Evolutionary conservation across 2,797 vertebrate species (phyloP), one percentile per base, ranked within the genome.

Genomic region (Gallinago solitaria): DNA sequence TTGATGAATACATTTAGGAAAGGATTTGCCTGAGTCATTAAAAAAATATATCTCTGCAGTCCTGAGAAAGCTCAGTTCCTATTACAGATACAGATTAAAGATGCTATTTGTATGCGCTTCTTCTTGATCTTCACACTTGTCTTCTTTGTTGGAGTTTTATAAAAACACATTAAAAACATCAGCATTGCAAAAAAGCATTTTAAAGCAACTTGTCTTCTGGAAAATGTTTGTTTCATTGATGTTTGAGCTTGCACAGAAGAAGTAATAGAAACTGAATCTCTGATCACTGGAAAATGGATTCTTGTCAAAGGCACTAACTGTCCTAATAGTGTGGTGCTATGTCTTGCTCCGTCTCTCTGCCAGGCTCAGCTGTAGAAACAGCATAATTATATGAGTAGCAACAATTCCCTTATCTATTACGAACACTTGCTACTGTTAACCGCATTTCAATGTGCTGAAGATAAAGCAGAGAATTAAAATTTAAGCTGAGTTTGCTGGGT

Each of bases 391-490:
- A 85, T 82, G 91, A 97, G 96, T 96, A 97, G 93, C 95, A 96
- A 97, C 92, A 98, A 97, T 97, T 97, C 93, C 95, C 98, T 98
- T 98, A 98, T 98, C 98, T 98, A 88, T 96, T 97, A 98, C 87
- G 97, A 98, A 97, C 98, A 98, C 97, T 98, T 97, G 98, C 97
- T 98, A 83, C 80, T 30, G 97, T 96, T 98, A 97, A 97, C 97
- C 75, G 83, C 95, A 96, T 98, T 98, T 97, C 96, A 96, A 64
- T 96, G 91, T 92, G 92, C 95, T 97, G 82, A 94, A 92, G 91
- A 94, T 91, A 93, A 94, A 97, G 90, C 32, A 85, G 47, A 91
- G 90, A 97, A 97, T 96, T 96, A 96, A 97, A 97, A 97, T 89
- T 94, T 95, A 81, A 73, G 80, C 56, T 91, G 91, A 87, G n/a